Base-by-base conservation (phyloP, 1,140 invertebrate species). In the Lerema accius region DNA sequence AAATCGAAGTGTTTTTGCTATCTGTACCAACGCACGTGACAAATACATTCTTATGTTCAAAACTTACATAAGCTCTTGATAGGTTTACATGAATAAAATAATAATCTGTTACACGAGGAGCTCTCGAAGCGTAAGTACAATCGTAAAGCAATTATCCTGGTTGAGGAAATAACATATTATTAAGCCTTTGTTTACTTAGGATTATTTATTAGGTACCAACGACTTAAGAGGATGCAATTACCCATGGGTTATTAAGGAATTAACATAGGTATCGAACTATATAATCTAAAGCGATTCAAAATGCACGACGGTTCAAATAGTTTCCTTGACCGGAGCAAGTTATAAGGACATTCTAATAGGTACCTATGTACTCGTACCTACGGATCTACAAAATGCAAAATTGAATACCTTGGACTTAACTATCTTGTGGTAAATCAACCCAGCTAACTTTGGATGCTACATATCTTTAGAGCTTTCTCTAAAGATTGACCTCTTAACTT, bases 191-290 rank as follows among this genome's bases (percentile, higher is more conserved):
- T 51, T 51, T 19, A 51, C 35, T 51, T 39, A 23, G 4, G 32
- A 51, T 40, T 39, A 51, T 51, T 9, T 19, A 37, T 51, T 51
- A 39, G 3, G 5, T 50, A 7, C 11, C 35, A 11, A 37, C 35
- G 35, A 11, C n/a, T n/a, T 49, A 74, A 58, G 63, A 73, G 70
- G 66, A 73, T 73, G 73, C 67, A 72, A 83, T 81, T 76, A 80
- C 60, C 65, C 58, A 53, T 37, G 37, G 56, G 39, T 50, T 46
- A 61, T 69, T 76, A 78, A 69, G 61, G 50, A 62, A 78, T 66
- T 67, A 73, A 59, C 63, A 63, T 68, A 66, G 64, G 45, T 51
- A 48, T 48, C 63, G 48, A 4, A n/a, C 11, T 11, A 37, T 11
- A 9, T 11, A 37, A 37, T 37, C 35, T 11, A 11, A 11, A 11